Evolutionary conservation across 2,888 invertebrate species (phyloP).

Genomic region (Drosophila nr. fundita): DNA sequence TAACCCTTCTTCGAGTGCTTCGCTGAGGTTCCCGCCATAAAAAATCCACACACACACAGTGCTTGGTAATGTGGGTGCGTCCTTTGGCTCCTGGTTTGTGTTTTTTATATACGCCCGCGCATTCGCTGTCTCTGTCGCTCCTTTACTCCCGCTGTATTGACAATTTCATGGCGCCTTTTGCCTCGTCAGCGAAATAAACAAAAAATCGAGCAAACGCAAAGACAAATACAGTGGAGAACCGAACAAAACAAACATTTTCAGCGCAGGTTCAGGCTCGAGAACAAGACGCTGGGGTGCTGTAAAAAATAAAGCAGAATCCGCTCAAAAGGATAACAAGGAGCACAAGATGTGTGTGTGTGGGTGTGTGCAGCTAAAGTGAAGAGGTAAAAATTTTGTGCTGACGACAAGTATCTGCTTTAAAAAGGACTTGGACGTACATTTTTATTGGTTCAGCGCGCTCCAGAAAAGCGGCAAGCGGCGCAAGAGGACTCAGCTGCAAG

Average conservation of each 20-base stretch:
- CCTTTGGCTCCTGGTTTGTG: constrained; percentile 41
- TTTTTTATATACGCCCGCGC: constrained; percentile 45
- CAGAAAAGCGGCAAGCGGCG: constrained; percentile 34
- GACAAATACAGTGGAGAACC: constrained; percentile 73
- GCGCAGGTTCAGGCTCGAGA: constrained; percentile 47
- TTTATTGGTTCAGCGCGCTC: constrained; percentile 79
- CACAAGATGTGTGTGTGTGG: constrained; percentile 25
- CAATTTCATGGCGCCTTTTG: constrained; percentile 75
- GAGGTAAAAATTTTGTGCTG: constrained; percentile 78
- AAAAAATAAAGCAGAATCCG: constrained; percentile 56
- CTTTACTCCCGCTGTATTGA: constrained; percentile 58
- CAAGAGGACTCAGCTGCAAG: constrained; percentile 17
- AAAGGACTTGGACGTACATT: constrained; percentile 69
- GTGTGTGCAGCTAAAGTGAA: constrained; percentile 48
- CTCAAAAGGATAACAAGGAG: constrained; percentile 53
- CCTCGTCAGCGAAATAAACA: constrained; percentile 82
- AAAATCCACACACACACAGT: constrained; percentile 62
- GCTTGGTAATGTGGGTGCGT: constrained; percentile 65
- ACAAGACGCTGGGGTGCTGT: constrained; percentile 81
- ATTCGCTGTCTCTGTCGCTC: constrained; percentile 1
- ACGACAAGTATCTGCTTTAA: constrained; percentile 74
- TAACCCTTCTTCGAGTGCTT: constrained; percentile 69
- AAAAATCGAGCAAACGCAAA: constrained; percentile 70
- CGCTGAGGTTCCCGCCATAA: constrained; percentile 67
- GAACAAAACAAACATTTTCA: constrained; percentile 72